phyloP scores from a whole-genome alignment of 1,140 invertebrate species.

The Coelopa frigida region DNA sequence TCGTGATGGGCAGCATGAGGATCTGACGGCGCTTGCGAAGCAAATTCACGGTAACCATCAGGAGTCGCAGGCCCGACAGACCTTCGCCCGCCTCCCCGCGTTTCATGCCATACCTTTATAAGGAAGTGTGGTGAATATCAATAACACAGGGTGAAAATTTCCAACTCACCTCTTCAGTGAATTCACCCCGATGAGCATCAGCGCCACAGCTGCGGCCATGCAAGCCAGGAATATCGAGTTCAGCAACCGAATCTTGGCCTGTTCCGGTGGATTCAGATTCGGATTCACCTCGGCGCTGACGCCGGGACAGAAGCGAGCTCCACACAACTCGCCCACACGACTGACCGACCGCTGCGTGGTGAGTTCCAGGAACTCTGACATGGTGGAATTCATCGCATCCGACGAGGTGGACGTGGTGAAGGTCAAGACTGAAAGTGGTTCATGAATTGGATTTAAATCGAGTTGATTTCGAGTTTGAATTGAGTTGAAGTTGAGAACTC shows the following conservation, averaged over 20 bases:
- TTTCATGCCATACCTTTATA: slow-evolving; percentile 32
- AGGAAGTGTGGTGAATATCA: not conserved
- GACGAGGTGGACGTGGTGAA: not conserved
- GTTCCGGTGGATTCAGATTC: slow-evolving; percentile 60
- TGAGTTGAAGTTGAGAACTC: slow-evolving; percentile 21
- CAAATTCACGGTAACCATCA: slow-evolving; percentile 73
- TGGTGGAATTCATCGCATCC: not conserved
- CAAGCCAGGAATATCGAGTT: slow-evolving; percentile 76
- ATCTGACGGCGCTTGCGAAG: slow-evolving; percentile 70
- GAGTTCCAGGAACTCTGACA: too few relatives aligned
- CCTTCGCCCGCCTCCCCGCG: slow-evolving; percentile 32
- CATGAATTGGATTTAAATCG: too few relatives aligned
- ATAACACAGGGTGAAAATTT: not conserved
- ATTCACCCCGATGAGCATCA: slow-evolving; percentile 77
- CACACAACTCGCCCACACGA: slow-evolving; percentile 54
- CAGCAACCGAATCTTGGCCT: slow-evolving; percentile 66
- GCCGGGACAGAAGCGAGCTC: slow-evolving; percentile 65
- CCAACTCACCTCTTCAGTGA: slow-evolving; percentile 62
- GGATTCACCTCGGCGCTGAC: slow-evolving; percentile 50
- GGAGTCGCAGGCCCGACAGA: slow-evolving; percentile 54
- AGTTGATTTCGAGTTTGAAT: too few relatives aligned
- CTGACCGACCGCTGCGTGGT: slow-evolving; percentile 16
- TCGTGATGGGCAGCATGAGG: slow-evolving; percentile 82
- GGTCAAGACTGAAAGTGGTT: not conserved
- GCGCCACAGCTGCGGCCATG: slow-evolving; percentile 64